Evolutionary conservation across 2,888 invertebrate species (phyloP), one percentile per base, ranked within the genome.

Genomic region (Aphrophora alni): DNA sequence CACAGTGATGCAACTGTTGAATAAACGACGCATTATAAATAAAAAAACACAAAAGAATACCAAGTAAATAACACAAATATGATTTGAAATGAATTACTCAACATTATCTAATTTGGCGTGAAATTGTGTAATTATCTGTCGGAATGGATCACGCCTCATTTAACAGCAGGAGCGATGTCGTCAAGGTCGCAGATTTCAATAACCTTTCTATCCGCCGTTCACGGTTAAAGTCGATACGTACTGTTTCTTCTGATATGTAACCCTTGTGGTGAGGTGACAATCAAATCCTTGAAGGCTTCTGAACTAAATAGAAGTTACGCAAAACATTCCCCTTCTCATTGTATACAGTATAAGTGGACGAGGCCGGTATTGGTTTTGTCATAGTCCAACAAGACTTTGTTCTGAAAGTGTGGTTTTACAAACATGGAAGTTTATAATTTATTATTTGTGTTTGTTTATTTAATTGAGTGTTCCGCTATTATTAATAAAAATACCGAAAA

Each of bases 191-290:
- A 59, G 21, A 21, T 59, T 59, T 59, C 59, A 21, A 7, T 59
- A 59, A 59, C 59, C 59, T 59, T 21, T 59, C 59, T n/a, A 59
- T 59, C 59, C 21, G 12, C 59, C 21, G 33, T 59, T 59, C 59
- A 59, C 59, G 59, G 59, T 59, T 59, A 59, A 14, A 59, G 5
- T 12, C 59, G 59, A 21, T 21, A 21, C 59, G 59, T 59, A 21
- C 59, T 21, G 59, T 59, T 59, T 59, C 59, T 59, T 14, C 21
- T 21, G 21, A 21, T 33, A 44, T 44, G 59, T 59, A 59, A 59
- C 59, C 59, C 59, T 59, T 59, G 59, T 59, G 59, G 59, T 59
- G 59, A 59, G 59, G 59, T 59, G 59, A 59, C 33, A 33, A 33
- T 33, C 33, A 33, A 8, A 3, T 59, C 21, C 21, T 59, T 59